Evolutionary conservation across 2,888 invertebrate species (phyloP), one percentile per base, ranked within the genome.

Genomic region (Meghimatium bilineatum): DNA sequence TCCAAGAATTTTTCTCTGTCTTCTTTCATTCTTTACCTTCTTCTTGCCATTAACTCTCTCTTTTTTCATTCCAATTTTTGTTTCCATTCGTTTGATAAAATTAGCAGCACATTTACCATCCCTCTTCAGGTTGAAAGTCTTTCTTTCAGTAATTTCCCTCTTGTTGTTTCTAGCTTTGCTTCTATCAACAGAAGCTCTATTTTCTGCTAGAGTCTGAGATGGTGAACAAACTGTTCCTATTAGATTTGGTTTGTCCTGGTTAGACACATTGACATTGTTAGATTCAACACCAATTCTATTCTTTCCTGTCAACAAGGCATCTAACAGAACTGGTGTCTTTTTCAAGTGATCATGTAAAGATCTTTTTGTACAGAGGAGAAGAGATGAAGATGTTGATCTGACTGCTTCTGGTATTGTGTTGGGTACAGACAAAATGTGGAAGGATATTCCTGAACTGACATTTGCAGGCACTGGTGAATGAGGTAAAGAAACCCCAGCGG

Each of bases 371-470:
- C 34, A 77, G 0, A 63, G 2, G 3, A 77, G 29, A 36, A 44
- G 17, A 12, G 60, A 36, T 34, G 71, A 71, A 14, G 71, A 17
- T 56, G 71, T 26, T 12, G 56, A 34, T 69, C 74, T 56, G 67
- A 74, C 76, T 56, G 81, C 67, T 36, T 75, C 78, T 36, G 84
- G 80, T 72, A 83, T 81, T 56, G 78, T 52, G 60, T 81, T 75
- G 36, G 83, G 77, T 83, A 85, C 74, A 85, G 87, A n/a, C 87
- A 87, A 76, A 85, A 86, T 72, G 79, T 86, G 85, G 44, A 83
- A 80, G 34, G 85, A 81, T 52, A 85, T 78, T 66, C 66, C 60
- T 38, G 60, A 71, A 34, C 82, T 82, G 52, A 77, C 80, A 49
- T 85, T 85, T 56, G 67, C 88, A 75, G 74, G 79, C 34, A 56